Percentiles rank a stretch among this genome's conserved stretches.
Conservation (phyloP, 30 jellyfish, hydroid and myxozoan genomes). For the Catostylus mosaicus region DNA sequence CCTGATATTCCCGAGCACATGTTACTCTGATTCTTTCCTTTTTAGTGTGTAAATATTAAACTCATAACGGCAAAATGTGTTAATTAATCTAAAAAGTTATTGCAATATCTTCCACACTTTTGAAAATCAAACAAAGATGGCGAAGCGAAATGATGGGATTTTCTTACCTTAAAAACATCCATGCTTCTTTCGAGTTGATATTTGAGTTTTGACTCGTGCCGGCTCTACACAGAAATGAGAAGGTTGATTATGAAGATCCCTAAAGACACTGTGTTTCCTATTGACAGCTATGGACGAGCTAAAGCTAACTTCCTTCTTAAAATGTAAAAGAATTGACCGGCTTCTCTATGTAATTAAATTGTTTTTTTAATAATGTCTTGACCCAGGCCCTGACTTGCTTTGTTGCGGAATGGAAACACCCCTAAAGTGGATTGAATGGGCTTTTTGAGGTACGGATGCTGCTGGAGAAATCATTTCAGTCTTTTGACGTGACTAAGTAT, state of each 20-base stretch:
- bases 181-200: background rate
- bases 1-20: too few relatives aligned
- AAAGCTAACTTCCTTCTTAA: constrained; percentile 66
- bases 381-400: constrained; percentile 46
- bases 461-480: constrained; percentile 27
- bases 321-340: constrained; percentile 69
- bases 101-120: background rate
- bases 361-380: constrained; percentile 65
- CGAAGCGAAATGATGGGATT: background rate
- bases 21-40: too few relatives aligned
- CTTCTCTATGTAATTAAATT: constrained; percentile 58
- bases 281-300: constrained; percentile 24
- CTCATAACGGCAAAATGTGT: too few relatives aligned
- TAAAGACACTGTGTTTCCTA: background rate
- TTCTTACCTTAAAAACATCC: constrained; percentile 19
- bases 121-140: background rate
- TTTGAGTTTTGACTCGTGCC: constrained; percentile 39
- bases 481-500: constrained; percentile 35
- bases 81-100: too few relatives aligned
- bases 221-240: constrained; percentile 22
- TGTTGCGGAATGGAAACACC: constrained; percentile 48
- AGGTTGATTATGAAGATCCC: constrained; percentile 16
- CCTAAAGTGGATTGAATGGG: constrained; percentile 6
- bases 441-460: constrained; percentile 9
- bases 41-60: too few relatives aligned